Percentiles rank a stretch among this genome's conserved stretches.
These are phyloP conservation scores for Carpatolechia fugitivella DNA, from an alignment of 2,888 invertebrate genomes.

Conservation along the genomic window DNA sequence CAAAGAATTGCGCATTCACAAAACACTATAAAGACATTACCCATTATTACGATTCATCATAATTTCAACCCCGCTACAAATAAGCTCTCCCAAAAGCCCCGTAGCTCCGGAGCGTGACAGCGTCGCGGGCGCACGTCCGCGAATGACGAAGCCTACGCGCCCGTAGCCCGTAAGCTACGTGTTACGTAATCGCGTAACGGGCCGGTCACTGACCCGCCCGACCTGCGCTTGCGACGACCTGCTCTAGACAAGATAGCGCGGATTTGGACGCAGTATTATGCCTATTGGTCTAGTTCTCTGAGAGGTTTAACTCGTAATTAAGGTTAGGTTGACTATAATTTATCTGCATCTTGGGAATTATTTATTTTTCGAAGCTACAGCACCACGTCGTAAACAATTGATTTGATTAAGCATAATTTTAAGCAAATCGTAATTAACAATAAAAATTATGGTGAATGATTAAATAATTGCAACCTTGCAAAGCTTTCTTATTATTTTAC, in stretches of 20 bases:
- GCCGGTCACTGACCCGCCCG: conserved; percentile 64
- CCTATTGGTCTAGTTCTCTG: conserved; percentile 4
- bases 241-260: conserved; percentile 21
- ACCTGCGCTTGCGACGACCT: conserved; percentile 68
- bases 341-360: background rate
- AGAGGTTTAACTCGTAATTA: background rate
- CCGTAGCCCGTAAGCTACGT: conserved; percentile 71
- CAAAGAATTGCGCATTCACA: too few relatives aligned
- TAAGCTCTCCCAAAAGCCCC: background rate
- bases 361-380: too few relatives aligned
- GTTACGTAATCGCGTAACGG: conserved; percentile 76
- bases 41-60: too few relatives aligned
- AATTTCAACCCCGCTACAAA: too few relatives aligned
- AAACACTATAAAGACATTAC: too few relatives aligned
- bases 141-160: conserved; percentile 47
- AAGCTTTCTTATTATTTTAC: too few relatives aligned
- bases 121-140: conserved; percentile 24
- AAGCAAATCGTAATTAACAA: too few relatives aligned
- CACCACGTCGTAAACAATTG: too few relatives aligned
- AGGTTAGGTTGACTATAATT: background rate
- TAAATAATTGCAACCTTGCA: too few relatives aligned
- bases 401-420: too few relatives aligned
- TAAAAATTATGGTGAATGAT: too few relatives aligned
- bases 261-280: background rate
- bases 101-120: too few relatives aligned